phyloP scores from a whole-genome alignment of 2,797 vertebrate species.

The Diglossa cyanea region DNA sequence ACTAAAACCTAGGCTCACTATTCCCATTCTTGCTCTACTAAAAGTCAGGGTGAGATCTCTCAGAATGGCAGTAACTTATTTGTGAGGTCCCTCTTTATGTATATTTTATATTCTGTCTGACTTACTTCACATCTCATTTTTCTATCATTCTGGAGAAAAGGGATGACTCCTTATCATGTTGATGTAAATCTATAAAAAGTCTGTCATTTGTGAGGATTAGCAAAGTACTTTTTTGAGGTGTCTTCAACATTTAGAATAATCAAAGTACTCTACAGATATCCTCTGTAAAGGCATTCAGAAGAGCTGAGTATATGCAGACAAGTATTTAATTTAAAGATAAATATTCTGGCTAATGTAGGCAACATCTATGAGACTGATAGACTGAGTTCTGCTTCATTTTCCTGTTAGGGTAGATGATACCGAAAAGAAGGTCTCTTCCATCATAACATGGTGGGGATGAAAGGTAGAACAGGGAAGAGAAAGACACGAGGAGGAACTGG shows the following conservation, averaged over 20 bases:
- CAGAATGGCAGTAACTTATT: neutral
- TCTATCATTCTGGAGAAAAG: neutral
- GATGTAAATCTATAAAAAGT: neutral
- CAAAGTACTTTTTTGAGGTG: neutral
- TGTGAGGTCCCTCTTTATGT: neutral
- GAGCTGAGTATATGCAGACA: neutral
- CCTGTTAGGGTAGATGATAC: neutral
- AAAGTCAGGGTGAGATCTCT: neutral
- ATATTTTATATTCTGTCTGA: neutral
- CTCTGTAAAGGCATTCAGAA: neutral
- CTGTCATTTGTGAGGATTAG: neutral
- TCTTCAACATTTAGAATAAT: neutral
- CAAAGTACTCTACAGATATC: neutral
- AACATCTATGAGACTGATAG: neutral
- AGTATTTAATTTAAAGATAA: neutral
- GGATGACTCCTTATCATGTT: neutral
- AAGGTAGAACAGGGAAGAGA: neutral
- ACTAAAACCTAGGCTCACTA: neutral
- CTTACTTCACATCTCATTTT: neutral
- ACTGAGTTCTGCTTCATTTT: neutral
- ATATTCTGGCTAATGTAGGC: neutral
- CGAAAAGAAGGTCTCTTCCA: neutral
- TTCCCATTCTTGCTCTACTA: neutral
- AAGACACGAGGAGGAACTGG: neutral
- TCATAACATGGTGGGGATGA: accelerated